These are phyloP conservation scores for Bombus superbus DNA, from an alignment of 1,140 invertebrate genomes.

Conservation along the genomic window DNA sequence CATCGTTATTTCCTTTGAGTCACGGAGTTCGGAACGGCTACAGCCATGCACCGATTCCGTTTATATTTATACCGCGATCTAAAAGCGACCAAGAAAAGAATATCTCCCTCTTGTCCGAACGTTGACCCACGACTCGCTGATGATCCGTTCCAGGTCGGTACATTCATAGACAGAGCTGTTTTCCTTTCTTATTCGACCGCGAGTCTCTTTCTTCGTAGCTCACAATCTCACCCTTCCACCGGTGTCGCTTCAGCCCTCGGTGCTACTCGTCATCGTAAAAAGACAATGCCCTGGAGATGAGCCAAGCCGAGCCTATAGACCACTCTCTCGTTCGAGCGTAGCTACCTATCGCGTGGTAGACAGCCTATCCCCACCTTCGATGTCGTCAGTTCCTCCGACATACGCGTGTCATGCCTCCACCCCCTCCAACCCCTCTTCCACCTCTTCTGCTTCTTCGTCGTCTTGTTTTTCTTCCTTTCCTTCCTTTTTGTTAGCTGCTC, in stretches of 20 bases:
- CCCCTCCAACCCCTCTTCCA: neutral
- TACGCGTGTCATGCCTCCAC: constrained; percentile 17
- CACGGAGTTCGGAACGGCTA: neutral
- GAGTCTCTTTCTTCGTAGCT: constrained; percentile 11
- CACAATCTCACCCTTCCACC: constrained; percentile 14
- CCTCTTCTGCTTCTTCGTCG: neutral
- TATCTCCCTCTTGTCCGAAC: constrained; percentile 30
- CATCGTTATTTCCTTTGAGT: constrained; percentile 35
- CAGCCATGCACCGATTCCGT: constrained; percentile 32
- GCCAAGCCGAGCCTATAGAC: constrained; percentile 48
- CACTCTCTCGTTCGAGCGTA: constrained; percentile 6
- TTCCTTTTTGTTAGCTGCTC: too few species aligned
- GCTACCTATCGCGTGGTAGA: constrained; percentile 17
- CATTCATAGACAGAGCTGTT: constrained; percentile 31
- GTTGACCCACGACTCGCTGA: constrained; percentile 30
- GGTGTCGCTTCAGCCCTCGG: constrained; percentile 22
- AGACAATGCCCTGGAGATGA: constrained; percentile 67
- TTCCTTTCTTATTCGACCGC: constrained; percentile 21
- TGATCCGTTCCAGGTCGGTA: constrained; percentile 34
- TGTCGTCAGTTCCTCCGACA: constrained; percentile 4
- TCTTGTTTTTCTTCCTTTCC: neutral
- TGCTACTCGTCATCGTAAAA: constrained; percentile 45
- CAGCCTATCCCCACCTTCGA: constrained; percentile 11
- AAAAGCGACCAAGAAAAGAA: constrained; percentile 26
- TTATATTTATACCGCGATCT: constrained; percentile 51